Conservation (phyloP, 1,140 invertebrate genomes). For the Cherax quadricarinatus region DNA sequence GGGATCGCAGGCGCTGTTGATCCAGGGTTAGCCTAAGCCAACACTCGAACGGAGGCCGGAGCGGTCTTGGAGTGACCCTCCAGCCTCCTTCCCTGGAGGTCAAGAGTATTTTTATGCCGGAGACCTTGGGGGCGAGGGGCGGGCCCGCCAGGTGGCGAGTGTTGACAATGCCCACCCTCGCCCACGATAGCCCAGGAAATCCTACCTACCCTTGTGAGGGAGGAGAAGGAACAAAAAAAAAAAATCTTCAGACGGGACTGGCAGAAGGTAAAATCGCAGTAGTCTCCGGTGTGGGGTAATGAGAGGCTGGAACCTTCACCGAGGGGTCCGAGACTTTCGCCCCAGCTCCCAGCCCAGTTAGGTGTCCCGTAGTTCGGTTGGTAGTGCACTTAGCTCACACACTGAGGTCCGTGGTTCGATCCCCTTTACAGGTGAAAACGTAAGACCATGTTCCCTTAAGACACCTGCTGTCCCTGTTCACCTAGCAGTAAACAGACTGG, state of each 20-base stretch:
- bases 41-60: constrained; percentile 1
- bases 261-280: neutral
- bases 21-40: constrained; percentile 40
- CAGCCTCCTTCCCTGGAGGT: neutral
- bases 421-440: too few species aligned
- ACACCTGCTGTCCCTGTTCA: too few species aligned
- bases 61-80: neutral
- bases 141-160: neutral
- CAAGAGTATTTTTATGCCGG: neutral
- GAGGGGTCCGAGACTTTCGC: too few species aligned
- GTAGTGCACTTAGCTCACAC: too few species aligned
- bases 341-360: too few species aligned
- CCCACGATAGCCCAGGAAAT: neutral
- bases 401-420: too few species aligned
- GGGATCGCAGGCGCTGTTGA: constrained; percentile 10
- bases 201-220: too few species aligned
- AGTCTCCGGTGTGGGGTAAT: neutral
- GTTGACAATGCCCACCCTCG: neutral
- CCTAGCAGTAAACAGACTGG: too few species aligned
- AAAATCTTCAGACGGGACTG: neutral
- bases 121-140: neutral
- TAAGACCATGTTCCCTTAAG: too few species aligned
- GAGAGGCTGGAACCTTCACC: neutral
- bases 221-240: too few species aligned
- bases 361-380: too few species aligned